These are phyloP conservation scores for Haliclona indistincta DNA, from an alignment of 37 sponge, comb jelly and placozoan genomes.

Conservation along the genomic window DNA sequence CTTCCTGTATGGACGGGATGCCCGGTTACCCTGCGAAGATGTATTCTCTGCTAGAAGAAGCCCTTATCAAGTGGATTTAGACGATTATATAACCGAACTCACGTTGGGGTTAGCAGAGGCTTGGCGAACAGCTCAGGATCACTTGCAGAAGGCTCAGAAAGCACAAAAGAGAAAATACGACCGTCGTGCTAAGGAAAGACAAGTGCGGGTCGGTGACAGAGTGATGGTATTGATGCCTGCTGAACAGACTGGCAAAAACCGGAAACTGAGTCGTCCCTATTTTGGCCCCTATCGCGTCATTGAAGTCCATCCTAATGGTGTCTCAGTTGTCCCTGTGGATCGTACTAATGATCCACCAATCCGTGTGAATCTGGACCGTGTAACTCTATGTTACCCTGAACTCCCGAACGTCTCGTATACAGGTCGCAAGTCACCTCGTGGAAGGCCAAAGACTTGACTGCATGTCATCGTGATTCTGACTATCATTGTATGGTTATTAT, in stretches of 20 bases:
- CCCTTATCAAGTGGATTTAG: slow-evolving; percentile 12
- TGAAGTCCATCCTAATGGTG: slow-evolving; percentile 1
- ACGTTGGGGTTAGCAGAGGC: neutral
- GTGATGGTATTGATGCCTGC: neutral
- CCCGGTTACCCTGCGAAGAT: neutral
- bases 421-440: too few species aligned
- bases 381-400: neutral
- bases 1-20: slow-evolving; percentile 20
- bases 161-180: slow-evolving; percentile 5
- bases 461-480: too few species aligned
- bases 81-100: slow-evolving; percentile 21
- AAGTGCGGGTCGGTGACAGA: neutral
- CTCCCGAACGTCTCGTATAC: neutral
- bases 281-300: slow-evolving; percentile 13
- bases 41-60: neutral
- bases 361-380: neutral
- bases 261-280: slow-evolving; percentile 2
- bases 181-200: neutral
- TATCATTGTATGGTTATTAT: too few species aligned
- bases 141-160: slow-evolving; percentile 5
- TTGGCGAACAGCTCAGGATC: neutral
- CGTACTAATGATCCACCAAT: neutral
- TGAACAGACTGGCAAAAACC: neutral
- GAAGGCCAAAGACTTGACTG: too few species aligned
- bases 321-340: neutral